Conservation (phyloP, 2,888 invertebrate genomes). For the Trichogramma evanescens region DNA sequence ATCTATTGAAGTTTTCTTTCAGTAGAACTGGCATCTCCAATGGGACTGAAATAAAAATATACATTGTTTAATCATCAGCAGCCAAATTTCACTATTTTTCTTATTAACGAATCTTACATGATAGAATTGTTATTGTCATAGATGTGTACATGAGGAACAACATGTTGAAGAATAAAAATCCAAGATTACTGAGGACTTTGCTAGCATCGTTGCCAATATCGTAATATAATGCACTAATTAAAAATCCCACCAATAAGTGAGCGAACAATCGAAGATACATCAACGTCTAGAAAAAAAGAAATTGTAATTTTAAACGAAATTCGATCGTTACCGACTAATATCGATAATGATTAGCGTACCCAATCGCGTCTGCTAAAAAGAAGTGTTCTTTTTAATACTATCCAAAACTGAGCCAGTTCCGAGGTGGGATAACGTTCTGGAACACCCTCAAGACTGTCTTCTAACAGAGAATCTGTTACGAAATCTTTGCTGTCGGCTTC, state of each 20-base stretch:
- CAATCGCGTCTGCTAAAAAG: slow-evolving; percentile 83
- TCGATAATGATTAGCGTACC: slow-evolving; percentile 52
- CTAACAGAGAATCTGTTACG: slow-evolving; percentile 63
- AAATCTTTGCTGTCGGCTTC: slow-evolving; percentile 66
- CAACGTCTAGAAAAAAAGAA: slow-evolving; percentile 64
- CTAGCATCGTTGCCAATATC: slow-evolving; percentile 94
- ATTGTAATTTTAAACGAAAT: background rate
- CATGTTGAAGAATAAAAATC: slow-evolving; percentile 97
- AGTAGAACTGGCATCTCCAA: slow-evolving; percentile 91
- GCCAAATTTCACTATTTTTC: background rate
- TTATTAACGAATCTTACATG: slow-evolving; percentile 64
- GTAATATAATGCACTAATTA: slow-evolving; percentile 92
- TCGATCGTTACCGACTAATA: background rate
- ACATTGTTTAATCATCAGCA: background rate
- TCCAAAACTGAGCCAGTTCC: slow-evolving; percentile 76
- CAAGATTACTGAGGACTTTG: slow-evolving; percentile 92
- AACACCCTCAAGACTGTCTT: slow-evolving; percentile 53
- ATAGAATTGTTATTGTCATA: slow-evolving; percentile 97
- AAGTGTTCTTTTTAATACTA: slow-evolving; percentile 76
- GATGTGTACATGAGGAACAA: slow-evolving; percentile 98
- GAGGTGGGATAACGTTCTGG: slow-evolving; percentile 77
- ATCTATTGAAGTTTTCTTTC: slow-evolving; percentile 92
- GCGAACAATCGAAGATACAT: slow-evolving; percentile 92
- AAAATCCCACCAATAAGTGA: slow-evolving; percentile 84
- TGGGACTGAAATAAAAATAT: slow-evolving; percentile 61